Base-by-base conservation (phyloP, 2,888 invertebrate genomes). In the Mylabris sibirica region DNA sequence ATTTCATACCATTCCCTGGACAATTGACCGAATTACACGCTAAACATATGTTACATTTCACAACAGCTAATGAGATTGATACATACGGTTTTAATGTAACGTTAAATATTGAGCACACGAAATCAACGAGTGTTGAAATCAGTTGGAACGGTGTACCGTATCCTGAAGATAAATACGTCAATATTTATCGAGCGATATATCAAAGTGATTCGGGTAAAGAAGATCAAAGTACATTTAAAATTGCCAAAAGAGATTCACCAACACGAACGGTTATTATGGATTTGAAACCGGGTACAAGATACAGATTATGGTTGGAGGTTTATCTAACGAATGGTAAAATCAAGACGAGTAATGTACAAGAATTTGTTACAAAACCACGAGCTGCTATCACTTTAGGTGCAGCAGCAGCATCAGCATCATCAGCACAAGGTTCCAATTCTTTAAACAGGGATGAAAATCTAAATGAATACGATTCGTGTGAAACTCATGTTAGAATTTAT, bases 291-390 rank as follows among this genome's bases (percentile, higher is more conserved):
- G 92, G 93, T 63, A 92, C 94, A 17, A 91, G 95, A 79, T 96
- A 96, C 82, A 90, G 94, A 59, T 87, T 96, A 24, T 96, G 96
- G 96, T 85, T 97, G 72, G 96, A 96, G 80, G 89, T 96, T 73
- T 96, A 95, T 84, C 86, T 97, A 49, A 95, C 95, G 0, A 96
- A 96, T 82, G 96, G 97, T 20, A 93, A 93, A 82, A 93, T 94
- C 70, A 94, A 95, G 83, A 94, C 94, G 65, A 96, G 95, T 80
- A 96, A 96, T 78, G 95, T 96, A 0, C 89, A 96, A 78, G 94
- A 95, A 79, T 93, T 96, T 73, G 89, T 92, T 49, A 97, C 96
- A 0, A 95, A 95, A 81, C 91, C 94, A 1, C 90, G 92, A 68
- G 84, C 87, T 62, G 86, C 86, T 49, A 84, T 85, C 1, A 84